Evolutionary conservation across 2,888 invertebrate genomes (phyloP).

Genomic region (Epicampocera succincta): DNA sequence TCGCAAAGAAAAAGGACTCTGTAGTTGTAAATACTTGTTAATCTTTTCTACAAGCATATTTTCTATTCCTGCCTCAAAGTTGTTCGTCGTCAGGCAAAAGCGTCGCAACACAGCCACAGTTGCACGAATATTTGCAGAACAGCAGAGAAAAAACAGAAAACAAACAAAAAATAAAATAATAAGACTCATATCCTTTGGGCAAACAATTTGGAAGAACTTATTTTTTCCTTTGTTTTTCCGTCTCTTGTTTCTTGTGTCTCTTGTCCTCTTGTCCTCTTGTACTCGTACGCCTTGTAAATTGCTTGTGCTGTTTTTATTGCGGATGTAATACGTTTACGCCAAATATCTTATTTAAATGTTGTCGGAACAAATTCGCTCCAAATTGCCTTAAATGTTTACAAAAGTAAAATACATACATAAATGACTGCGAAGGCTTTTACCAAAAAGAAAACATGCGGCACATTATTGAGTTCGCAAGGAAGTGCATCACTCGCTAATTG

Average conservation of each 20-base stretch:
- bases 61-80: slow-evolving; percentile 6
- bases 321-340: slow-evolving; percentile 66
- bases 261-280: neutral
- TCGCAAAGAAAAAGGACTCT: neutral
- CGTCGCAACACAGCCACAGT: neutral
- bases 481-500: slow-evolving; percentile 51
- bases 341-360: slow-evolving; percentile 64
- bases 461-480: slow-evolving; percentile 64
- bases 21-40: slow-evolving; percentile 28
- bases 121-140: neutral
- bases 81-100: slow-evolving; percentile 4
- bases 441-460: neutral
- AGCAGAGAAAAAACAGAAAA: too few relatives aligned
- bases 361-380: slow-evolving; percentile 48
- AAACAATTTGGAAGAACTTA: slow-evolving; percentile 49
- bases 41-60: slow-evolving; percentile 9
- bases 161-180: slow-evolving; percentile 5
- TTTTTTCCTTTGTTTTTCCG: slow-evolving; percentile 41
- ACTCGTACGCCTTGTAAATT: slow-evolving; percentile 14
- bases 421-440: neutral
- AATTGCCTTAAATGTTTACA: slow-evolving; percentile 51
- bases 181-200: slow-evolving; percentile 58
- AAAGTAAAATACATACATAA: slow-evolving; percentile 29
- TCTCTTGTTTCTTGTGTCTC: slow-evolving; percentile 11
- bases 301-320: slow-evolving; percentile 51